These are phyloP conservation scores for Channa striata DNA, from an alignment of 2,797 vertebrate genomes.

Conservation along the genomic window DNA sequence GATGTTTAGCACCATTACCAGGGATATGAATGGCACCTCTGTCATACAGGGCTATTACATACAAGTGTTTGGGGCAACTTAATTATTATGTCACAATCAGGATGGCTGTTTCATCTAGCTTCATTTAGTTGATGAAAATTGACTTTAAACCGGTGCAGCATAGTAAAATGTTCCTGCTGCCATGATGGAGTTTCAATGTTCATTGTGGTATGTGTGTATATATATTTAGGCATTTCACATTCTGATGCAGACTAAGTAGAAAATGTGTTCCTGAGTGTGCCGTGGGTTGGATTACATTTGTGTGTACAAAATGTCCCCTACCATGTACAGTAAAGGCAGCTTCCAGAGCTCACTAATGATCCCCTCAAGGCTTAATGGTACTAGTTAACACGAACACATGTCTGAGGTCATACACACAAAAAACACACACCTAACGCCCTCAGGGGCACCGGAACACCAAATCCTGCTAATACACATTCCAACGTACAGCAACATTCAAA, in stretches of 20 bases:
- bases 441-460: slow-evolving; percentile 75
- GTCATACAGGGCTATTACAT: background rate
- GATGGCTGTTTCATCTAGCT: no score
- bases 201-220: background rate
- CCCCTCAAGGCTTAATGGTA: slow-evolving; percentile 74
- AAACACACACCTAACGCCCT: slow-evolving; percentile 43
- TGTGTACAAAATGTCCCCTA: slow-evolving; percentile 47
- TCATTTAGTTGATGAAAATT: slow-evolving; percentile 22
- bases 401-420: slow-evolving; percentile 72
- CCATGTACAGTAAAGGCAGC: slow-evolving; percentile 78
- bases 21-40: no score
- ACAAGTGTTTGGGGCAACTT: background rate
- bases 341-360: slow-evolving; percentile 78
- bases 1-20: no score
- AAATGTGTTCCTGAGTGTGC: slow-evolving; percentile 14
- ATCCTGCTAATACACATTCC: slow-evolving; percentile 78
- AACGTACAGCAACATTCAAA: slow-evolving; percentile 70
- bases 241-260: slow-evolving; percentile 17
- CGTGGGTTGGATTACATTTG: slow-evolving; percentile 13
- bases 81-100: background rate
- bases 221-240: slow-evolving; percentile 18
- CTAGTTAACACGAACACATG: slow-evolving; percentile 81
- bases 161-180: slow-evolving; percentile 23
- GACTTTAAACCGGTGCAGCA: slow-evolving; percentile 23
- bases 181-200: slow-evolving; percentile 1